Evolutionary conservation across 2,888 invertebrate species (phyloP).

Genomic region (Ceriagrion tenellum): DNA sequence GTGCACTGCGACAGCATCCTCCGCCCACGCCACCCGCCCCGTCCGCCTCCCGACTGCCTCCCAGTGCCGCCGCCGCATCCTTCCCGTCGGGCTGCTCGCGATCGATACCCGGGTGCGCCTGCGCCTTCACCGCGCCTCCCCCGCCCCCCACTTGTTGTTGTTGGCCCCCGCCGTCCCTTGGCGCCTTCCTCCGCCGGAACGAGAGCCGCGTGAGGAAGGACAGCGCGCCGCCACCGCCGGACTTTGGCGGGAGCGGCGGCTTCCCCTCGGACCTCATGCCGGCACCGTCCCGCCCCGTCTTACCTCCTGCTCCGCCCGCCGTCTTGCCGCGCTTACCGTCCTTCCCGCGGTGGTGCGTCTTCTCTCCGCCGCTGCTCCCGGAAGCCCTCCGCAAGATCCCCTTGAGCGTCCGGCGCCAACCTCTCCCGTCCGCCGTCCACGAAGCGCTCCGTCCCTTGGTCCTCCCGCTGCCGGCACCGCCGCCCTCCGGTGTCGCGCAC

Average conservation of each 20-base stretch:
- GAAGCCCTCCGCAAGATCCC: conserved; percentile 12
- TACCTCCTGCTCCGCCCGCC: background rate
- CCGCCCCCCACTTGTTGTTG: conserved; percentile 23
- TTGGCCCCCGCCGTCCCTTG: background rate
- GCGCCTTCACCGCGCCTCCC: conserved; percentile 11
- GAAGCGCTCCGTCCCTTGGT: conserved; percentile 77
- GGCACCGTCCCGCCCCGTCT: background rate
- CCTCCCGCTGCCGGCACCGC: conserved; percentile 75
- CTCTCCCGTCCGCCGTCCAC: conserved; percentile 16
- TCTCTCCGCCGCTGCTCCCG: conserved; percentile 24
- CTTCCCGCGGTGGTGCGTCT: background rate
- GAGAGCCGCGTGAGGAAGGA: conserved; percentile 56
- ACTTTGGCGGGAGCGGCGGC: conserved; percentile 56
- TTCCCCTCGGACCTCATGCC: conserved; percentile 52
- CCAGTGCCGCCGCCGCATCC: conserved; percentile 37
- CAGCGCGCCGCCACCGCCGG: conserved; percentile 40
- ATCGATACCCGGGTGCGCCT: conserved; percentile 66
- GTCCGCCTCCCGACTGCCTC: conserved; percentile 24
- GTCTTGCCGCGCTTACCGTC: conserved; percentile 20
- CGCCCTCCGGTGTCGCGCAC: conserved; percentile 77
- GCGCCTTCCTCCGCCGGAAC: conserved; percentile 61
- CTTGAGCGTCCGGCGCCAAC: background rate
- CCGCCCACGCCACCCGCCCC: conserved; percentile 37
- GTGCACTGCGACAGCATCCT: conserved; percentile 7
- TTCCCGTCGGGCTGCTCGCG: conserved; percentile 50